Conservation (phyloP, 2,113 vertebrate genomes). For the Leucoraja erinaceus region DNA sequence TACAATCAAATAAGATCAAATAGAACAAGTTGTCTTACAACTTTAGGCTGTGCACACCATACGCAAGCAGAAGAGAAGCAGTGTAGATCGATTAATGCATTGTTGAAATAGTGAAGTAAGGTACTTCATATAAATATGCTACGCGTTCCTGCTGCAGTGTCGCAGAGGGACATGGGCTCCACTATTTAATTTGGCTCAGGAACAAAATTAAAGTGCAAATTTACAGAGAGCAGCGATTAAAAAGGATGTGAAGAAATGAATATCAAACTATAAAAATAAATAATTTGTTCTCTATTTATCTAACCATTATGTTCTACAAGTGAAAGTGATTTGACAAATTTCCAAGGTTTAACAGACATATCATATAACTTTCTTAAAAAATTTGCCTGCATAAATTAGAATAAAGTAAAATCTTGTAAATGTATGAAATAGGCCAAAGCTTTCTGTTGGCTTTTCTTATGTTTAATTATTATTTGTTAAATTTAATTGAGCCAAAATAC, state of each 20-base stretch:
- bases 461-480: too few relatives aligned
- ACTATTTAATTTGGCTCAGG: neutral
- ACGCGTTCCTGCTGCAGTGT: neutral
- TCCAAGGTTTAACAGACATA: too few relatives aligned
- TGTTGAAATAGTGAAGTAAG: neutral
- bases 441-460: neutral
- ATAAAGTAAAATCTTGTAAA: neutral
- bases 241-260: neutral
- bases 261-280: neutral
- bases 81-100: neutral
- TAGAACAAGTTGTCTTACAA: too few relatives aligned
- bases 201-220: neutral
- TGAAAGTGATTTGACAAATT: neutral
- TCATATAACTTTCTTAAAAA: too few relatives aligned
- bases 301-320: neutral
- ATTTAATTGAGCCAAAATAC: too few relatives aligned
- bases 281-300: neutral
- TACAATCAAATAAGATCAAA: too few relatives aligned
- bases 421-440: neutral
- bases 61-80: too few relatives aligned
- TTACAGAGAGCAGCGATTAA: neutral
- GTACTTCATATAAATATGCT: neutral
- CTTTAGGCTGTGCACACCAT: neutral
- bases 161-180: neutral
- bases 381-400: neutral